Percentiles rank a stretch among this genome's conserved stretches.
Evolutionary conservation across 2,797 vertebrate genomes (phyloP).

Genomic region (Calcarius lapponicus): DNA sequence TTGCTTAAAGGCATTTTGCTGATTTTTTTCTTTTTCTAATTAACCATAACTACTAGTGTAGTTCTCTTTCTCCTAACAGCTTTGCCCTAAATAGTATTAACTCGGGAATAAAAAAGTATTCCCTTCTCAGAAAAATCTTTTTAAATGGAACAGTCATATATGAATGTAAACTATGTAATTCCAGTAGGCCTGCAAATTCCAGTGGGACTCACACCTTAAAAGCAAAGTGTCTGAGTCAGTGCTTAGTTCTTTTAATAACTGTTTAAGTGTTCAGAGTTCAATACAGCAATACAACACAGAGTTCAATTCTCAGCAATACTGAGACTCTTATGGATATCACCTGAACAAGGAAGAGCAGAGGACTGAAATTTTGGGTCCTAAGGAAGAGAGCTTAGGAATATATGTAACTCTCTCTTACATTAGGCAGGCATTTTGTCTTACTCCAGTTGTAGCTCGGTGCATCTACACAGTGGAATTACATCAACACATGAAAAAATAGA

Average conservation of each 20-base stretch:
- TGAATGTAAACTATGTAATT: neutral
- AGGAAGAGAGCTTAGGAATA: neutral
- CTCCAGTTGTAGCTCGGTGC: neutral
- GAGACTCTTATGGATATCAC: neutral
- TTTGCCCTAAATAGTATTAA: neutral
- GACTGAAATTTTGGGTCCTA: neutral
- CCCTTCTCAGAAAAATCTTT: neutral
- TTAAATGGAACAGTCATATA: neutral
- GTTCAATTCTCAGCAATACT: neutral
- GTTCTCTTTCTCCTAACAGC: neutral
- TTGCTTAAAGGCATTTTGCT: neutral
- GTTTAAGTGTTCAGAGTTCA: neutral
- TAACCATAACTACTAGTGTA: neutral
- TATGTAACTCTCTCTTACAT: no score
- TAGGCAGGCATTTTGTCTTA: neutral
- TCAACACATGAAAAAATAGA: neutral
- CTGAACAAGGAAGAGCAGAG: neutral
- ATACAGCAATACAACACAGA: neutral
- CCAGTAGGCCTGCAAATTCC: neutral
- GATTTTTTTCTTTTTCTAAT: neutral
- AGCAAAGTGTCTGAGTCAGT: neutral
- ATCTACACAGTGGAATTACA: neutral
- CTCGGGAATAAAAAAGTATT: accelerated
- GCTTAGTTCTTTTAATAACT: neutral
- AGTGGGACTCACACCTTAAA: neutral